Evolutionary conservation across 2,888 invertebrate species (phyloP), one percentile per base, ranked within the genome.

Genomic region (Drosophila neonasuta): DNA sequence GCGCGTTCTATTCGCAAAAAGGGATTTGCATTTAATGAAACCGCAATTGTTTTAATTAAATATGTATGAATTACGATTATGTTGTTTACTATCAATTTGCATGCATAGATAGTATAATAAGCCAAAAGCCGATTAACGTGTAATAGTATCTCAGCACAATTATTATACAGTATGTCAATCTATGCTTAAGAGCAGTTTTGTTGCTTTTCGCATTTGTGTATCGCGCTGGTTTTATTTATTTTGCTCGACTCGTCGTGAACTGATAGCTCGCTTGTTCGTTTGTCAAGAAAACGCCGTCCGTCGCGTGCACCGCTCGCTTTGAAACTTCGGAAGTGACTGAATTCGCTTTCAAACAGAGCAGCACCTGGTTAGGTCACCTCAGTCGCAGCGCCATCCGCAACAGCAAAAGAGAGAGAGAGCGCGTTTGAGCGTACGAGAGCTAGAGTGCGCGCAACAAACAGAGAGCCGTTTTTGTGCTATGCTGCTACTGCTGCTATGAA

Each of bases 281-380:
- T 41, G 48, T 52, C 30, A 13, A 59, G 29, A 45, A 66, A 49
- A 66, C 54, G 64, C 13, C 76, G 52, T 66, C 67, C 85, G 85
- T 42, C 80, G 68, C 77, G 68, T 63, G 68, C 56, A 84, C 88
- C 84, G 80, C 77, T 80, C 83, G 82, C 80, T 84, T 71, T 76
- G 85, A 88, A 87, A 87, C 83, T 88, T 88, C 81, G 87, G 80
- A 87, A 89, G 85, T 89, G 88, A 89, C 89, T 89, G 88, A 87
- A 87, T 87, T 88, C 81, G 81, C 85, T 83, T 88, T 86, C 73
- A 80, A 80, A 59, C 67, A 29, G 79, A 69, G 49, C 67, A 84
- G 82, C 86, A 89, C 88, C 89, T 88, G 88, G 89, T 85, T 87
- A 72, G 88, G 88, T 88, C 89, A 88, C 88, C 87, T 88, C 86